A percentile compares a stretch with the other conserved stretches of the same genome.
Evolutionary conservation across 1,140 invertebrate species (phyloP).

Genomic region (Drosophila ambigua): DNA sequence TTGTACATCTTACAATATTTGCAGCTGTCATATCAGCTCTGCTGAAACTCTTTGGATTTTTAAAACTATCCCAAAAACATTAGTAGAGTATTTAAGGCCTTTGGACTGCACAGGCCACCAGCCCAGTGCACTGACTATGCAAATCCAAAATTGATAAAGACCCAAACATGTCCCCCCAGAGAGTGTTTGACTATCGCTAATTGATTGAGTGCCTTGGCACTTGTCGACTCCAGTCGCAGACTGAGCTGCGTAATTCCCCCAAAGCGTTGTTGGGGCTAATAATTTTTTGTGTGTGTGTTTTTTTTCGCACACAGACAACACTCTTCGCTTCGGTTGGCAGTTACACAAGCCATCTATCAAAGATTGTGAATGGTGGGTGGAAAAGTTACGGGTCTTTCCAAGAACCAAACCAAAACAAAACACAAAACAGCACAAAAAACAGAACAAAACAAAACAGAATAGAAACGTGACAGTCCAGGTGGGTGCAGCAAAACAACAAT

Average conservation of each 20-base stretch:
- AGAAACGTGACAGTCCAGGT: constrained; percentile 52
- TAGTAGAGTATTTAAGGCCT: too few relatives aligned
- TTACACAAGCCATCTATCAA: constrained; percentile 61
- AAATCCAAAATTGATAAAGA: constrained; percentile 25
- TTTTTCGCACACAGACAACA: constrained; percentile 16
- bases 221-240: constrained; percentile 34
- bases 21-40: too few relatives aligned
- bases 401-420: constrained; percentile 23
- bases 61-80: too few relatives aligned
- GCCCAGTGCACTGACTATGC: constrained; percentile 1
- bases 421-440: neutral
- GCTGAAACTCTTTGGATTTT: too few relatives aligned
- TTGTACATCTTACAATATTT: too few relatives aligned
- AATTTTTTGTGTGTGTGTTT: neutral
- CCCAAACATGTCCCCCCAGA: constrained; percentile 10
- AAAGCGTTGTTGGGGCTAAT: constrained; percentile 10
- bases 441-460: constrained; percentile 7
- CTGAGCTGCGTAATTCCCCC: constrained; percentile 41
- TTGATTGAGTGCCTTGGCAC: constrained; percentile 65
- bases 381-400: constrained; percentile 42
- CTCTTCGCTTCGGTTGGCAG: constrained; percentile 27
- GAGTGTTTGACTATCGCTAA: constrained; percentile 39
- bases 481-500: constrained; percentile 43
- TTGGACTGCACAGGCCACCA: neutral
- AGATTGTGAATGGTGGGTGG: constrained; percentile 36